Percentiles rank a stretch among this genome's conserved stretches.
Evolutionary conservation across 2,113 vertebrate genomes (phyloP).

Genomic region (Nothobranchius furzeri): DNA sequence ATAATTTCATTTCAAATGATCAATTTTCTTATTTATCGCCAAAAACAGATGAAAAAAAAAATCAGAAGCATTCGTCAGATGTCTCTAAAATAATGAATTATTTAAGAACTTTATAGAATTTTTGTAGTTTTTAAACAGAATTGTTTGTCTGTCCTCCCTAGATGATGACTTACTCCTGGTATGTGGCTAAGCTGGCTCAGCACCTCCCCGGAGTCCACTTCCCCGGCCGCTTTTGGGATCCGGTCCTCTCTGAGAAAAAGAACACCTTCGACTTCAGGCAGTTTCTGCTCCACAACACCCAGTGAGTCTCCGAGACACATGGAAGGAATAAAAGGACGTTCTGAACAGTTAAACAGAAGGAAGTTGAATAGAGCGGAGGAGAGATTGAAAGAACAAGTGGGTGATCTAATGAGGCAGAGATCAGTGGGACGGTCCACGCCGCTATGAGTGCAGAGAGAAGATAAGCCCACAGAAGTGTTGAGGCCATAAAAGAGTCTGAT

Average conservation of each 20-base stretch:
- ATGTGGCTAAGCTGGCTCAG: conserved; percentile 88
- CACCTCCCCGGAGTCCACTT: conserved; percentile 88
- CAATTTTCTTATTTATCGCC: no score
- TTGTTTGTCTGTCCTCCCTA: conserved; percentile 52
- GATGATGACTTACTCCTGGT: conserved; percentile 99
- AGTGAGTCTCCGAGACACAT: conserved; percentile 80
- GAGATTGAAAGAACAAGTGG: conserved; percentile 59
- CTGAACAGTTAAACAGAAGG: conserved; percentile 33
- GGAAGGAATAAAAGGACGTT: conserved; percentile 20
- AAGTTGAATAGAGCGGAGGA: conserved; percentile 36
- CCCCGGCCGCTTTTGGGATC: conserved; percentile 89
- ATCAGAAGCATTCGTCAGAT: no score
- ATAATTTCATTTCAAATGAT: no score
- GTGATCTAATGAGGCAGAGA: conserved; percentile 68
- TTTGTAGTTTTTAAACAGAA: conserved; percentile 8
- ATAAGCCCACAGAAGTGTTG: conserved; percentile 60
- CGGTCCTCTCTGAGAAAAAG: conserved; percentile 70
- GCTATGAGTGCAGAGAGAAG: conserved; percentile 53
- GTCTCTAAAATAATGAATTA: background rate
- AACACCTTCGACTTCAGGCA: conserved; percentile 89
- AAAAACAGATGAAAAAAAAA: no score
- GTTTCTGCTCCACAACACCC: conserved; percentile 89
- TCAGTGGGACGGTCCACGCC: conserved; percentile 54
- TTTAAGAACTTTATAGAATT: background rate
- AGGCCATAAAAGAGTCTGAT: conserved; percentile 68